Conservation (phyloP, 2,797 vertebrate genomes). For the Labeo calbasu region DNA sequence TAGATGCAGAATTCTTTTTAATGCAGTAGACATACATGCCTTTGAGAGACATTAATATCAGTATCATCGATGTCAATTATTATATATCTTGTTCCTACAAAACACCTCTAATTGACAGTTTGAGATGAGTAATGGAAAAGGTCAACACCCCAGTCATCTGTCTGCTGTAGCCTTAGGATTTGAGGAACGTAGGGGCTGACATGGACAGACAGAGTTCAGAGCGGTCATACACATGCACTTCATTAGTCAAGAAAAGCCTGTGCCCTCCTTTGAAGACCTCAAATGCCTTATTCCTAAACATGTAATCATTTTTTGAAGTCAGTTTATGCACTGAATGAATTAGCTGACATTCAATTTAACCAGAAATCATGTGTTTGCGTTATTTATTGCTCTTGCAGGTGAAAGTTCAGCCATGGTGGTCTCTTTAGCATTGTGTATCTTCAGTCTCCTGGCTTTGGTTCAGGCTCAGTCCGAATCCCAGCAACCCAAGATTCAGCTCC, state of each 20-base stretch:
- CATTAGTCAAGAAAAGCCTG: background rate
- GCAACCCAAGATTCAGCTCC: slow-evolving; percentile 80
- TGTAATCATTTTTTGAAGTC: background rate
- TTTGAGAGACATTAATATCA: background rate
- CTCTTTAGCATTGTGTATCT: slow-evolving; percentile 54
- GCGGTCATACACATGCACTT: background rate
- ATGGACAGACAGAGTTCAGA: background rate
- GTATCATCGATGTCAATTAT: background rate
- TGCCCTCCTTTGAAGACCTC: background rate
- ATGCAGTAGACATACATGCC: background rate
- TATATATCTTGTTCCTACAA: background rate
- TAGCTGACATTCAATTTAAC: no score
- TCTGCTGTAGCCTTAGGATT: background rate
- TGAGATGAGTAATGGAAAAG: slow-evolving; percentile 1
- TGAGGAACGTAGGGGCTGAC: background rate
- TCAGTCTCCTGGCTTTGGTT: slow-evolving; percentile 61
- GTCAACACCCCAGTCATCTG: slow-evolving; percentile 2
- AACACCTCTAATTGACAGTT: slow-evolving; percentile 8
- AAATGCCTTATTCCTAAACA: background rate
- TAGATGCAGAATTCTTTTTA: background rate
- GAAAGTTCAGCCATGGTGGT: slow-evolving; percentile 63
- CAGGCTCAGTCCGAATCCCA: slow-evolving; percentile 64
- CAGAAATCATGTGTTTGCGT: slow-evolving; percentile 6
- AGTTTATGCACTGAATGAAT: background rate
- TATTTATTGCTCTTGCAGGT: slow-evolving; percentile 25